A percentile compares a stretch with the other conserved stretches of the same genome.
Evolutionary conservation across 2,113 vertebrate species (phyloP).

Genomic region (Charina bottae): DNA sequence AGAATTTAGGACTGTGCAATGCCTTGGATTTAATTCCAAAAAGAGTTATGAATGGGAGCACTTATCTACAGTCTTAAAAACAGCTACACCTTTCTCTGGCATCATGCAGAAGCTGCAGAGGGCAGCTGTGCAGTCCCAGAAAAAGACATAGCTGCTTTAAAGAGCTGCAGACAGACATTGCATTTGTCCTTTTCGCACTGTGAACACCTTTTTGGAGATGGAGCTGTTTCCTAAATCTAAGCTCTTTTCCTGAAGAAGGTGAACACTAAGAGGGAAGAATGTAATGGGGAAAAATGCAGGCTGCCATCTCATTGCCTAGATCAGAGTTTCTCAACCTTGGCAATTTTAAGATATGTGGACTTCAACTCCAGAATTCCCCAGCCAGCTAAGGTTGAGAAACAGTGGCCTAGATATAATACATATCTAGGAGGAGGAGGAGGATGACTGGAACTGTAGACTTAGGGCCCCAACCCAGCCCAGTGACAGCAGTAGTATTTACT

Average conservation of each 20-base stretch:
- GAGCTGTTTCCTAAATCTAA: background rate
- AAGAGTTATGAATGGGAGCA: background rate
- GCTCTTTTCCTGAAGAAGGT: background rate
- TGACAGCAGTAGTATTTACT: background rate
- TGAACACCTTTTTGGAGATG: background rate
- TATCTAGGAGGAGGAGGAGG: background rate
- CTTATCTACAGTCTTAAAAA: background rate
- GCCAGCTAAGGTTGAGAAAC: background rate
- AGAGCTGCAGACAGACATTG: background rate
- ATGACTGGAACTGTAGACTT: background rate
- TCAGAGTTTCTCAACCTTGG: background rate
- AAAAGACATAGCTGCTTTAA: background rate
- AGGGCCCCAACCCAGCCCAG: background rate
- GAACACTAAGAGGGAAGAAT: background rate
- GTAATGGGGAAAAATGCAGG: background rate
- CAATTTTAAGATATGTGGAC: background rate
- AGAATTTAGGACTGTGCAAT: background rate
- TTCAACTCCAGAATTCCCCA: background rate
- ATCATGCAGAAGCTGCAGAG: background rate
- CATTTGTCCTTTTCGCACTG: background rate
- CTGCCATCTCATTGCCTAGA: background rate
- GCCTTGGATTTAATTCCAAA: background rate
- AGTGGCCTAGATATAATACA: background rate
- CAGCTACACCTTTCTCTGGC: background rate
- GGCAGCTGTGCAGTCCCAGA: background rate